Conservation (phyloP, 2,113 vertebrate species). For the Brevimyrus niger region DNA sequence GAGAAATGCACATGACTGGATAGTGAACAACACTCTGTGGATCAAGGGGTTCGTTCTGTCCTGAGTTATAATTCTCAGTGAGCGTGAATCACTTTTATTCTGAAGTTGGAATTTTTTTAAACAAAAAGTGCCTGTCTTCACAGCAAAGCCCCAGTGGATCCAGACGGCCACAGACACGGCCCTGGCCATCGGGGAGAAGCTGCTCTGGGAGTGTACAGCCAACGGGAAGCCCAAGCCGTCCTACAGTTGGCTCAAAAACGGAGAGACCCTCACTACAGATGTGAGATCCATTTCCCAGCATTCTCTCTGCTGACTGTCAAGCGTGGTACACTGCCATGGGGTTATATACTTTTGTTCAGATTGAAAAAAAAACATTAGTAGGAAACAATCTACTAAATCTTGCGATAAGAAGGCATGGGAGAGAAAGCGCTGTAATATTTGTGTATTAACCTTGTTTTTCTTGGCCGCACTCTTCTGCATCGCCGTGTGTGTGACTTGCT, state of each 20-base stretch:
- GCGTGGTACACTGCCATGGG: not conserved
- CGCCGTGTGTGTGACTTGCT: not conserved
- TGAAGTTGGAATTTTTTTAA: not conserved
- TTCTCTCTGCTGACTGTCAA: not conserved
- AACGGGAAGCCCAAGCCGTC: slow-evolving; percentile 87
- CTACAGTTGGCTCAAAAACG: slow-evolving; percentile 85
- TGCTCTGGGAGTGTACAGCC: slow-evolving; percentile 86
- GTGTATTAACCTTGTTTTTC: not conserved
- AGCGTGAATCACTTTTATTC: not conserved
- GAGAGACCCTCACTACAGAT: slow-evolving; percentile 67
- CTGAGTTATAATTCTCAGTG: not conserved
- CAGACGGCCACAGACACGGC: slow-evolving; percentile 70
- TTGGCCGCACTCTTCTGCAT: not conserved
- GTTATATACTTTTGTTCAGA: not conserved
- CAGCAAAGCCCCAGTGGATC: slow-evolving; percentile 91
- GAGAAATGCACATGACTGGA: not conserved
- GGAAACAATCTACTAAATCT: not conserved
- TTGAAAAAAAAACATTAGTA: not conserved
- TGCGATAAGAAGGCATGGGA: not conserved
- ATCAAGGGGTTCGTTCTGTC: no score
- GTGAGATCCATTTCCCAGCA: slow-evolving; percentile 45
- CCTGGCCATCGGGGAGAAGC: slow-evolving; percentile 73
- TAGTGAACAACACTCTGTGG: not conserved
- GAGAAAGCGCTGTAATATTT: not conserved
- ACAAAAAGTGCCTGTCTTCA: slow-evolving; percentile 29